Base-by-base conservation (phyloP, 2,113 vertebrate species). In the Hippopotamus amphibius region DNA sequence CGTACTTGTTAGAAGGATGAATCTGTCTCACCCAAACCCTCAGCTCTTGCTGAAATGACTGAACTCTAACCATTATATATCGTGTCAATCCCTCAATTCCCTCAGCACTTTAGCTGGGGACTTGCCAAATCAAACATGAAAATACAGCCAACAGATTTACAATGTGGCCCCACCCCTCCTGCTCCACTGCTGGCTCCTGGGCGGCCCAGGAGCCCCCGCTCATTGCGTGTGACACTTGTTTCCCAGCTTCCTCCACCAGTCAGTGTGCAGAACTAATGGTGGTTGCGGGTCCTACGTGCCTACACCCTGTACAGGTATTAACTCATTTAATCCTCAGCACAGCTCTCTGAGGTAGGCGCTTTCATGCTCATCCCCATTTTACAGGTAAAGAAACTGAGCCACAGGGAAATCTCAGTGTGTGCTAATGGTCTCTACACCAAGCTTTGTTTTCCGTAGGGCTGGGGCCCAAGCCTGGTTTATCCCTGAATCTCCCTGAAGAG, bases 281-380 rank as follows among this genome's bases (percentile, higher is more conserved):
- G 41, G 15, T 3, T 4, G 46, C 7, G 8, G 9, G 68, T 30
- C 61, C 69, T 30, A 2, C 1, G 9, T 14, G 4, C 61, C 10
- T 11, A 14, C 3, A 3, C 76, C 46, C 30, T 26, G 26, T 4
- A 14, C 9, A 0, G 11, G 37, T 8, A 2, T 12, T 55, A 12
- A 17, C 61, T 50, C 41, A 21, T 6, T 26, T n/a, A 84, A 1
- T 10, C 59, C 69, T n/a, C 14, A 77, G 80, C 37, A 28, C 16
- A 66, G 68, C 84, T 68, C 41, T n/a, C 37, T 6, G 84, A 81
- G 24, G 33, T 1, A n/a, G 12, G 28, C 12, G 17, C 43, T 30
- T 4, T 6, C 22, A 15, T 6, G 0, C 37, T 59, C 30, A 63
- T 7, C 33, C 66, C 41, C 55, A 37, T 55, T n/a, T n/a, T 28